phyloP scores from a whole-genome alignment of 2,888 invertebrate genomes.

The Mythimna lalbum region DNA sequence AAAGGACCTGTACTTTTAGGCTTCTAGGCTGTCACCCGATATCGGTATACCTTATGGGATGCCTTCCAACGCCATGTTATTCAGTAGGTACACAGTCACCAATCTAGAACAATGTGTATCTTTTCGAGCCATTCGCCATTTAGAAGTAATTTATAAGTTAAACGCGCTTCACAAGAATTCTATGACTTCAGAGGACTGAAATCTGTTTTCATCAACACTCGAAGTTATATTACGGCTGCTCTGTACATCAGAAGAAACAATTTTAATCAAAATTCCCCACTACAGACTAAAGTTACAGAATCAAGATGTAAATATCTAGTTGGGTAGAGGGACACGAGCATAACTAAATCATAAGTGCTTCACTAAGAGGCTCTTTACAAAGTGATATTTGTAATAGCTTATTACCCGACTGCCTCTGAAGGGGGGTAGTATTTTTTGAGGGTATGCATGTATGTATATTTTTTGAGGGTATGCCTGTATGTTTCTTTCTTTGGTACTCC shows the following conservation, averaged over 20 bases:
- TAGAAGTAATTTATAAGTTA: not conserved
- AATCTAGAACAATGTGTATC: not conserved
- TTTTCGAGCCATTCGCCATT: not conserved
- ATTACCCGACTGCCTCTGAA: too few relatives aligned
- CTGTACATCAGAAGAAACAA: constrained; percentile 19
- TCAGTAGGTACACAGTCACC: too few relatives aligned
- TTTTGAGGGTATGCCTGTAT: too few relatives aligned
- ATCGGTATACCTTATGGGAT: not conserved
- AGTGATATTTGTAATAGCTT: too few relatives aligned
- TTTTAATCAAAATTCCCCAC: constrained; percentile 31
- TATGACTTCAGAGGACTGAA: not conserved
- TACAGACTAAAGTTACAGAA: constrained; percentile 19
- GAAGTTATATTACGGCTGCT: constrained; percentile 2
- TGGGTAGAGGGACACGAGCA: not conserved
- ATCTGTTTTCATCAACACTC: constrained; percentile 1
- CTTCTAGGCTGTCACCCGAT: too few relatives aligned
- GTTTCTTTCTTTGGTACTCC: too few relatives aligned
- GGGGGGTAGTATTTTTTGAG: too few relatives aligned
- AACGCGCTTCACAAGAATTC: constrained; percentile 4
- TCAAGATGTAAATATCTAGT: not conserved
- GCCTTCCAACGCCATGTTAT: not conserved
- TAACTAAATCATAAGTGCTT: constrained; percentile 4
- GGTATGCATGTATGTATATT: too few relatives aligned
- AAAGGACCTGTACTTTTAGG: too few relatives aligned
- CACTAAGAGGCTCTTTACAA: not conserved